These are phyloP conservation scores for Drosophila eugracilis DNA, from an alignment of 1,140 invertebrate genomes.

Conservation along the genomic window DNA sequence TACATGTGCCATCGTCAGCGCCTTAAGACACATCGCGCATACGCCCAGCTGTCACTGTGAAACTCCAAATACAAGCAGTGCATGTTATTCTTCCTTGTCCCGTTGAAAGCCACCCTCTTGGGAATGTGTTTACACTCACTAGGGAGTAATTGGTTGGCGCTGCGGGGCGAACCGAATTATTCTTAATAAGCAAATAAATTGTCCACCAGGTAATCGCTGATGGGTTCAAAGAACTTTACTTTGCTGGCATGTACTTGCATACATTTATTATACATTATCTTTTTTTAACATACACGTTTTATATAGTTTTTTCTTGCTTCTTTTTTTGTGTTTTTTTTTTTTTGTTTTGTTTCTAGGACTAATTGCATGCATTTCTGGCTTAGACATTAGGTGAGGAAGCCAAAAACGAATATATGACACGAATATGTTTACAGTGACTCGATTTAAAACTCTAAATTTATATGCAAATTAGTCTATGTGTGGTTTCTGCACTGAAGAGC, in stretches of 20 bases:
- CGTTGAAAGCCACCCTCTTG: constrained; percentile 5
- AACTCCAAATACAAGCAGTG: constrained; percentile 11
- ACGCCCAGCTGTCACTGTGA: constrained; percentile 31
- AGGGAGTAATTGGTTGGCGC: constrained; percentile 66
- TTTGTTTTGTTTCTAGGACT: constrained; percentile 36
- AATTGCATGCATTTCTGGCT: constrained; percentile 64
- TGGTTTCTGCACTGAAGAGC: constrained; percentile 1
- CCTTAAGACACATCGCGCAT: constrained; percentile 45
- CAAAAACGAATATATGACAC: constrained; percentile 49
- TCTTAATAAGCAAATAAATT: constrained; percentile 70
- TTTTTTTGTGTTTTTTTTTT: constrained; percentile 17
- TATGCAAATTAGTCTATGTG: constrained; percentile 11
- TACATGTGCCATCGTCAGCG: constrained; percentile 22
- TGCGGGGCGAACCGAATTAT: constrained; percentile 32
- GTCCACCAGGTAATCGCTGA: constrained; percentile 34
- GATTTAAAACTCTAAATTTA: constrained; percentile 10
- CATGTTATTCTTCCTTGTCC: constrained; percentile 12
- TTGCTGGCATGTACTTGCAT: constrained; percentile 33
- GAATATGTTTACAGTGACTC: constrained; percentile 45
- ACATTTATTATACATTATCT: constrained; percentile 55
- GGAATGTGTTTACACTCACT: constrained; percentile 58
- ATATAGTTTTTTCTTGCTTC: constrained; percentile 16
- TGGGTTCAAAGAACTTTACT: constrained; percentile 74
- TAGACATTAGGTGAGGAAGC: constrained; percentile 37
- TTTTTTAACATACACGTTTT: constrained; percentile 44